A percentile compares a stretch with the other conserved stretches of the same genome.
These are phyloP conservation scores for Zaprionus nigranus DNA, from an alignment of 1,140 invertebrate species.

Conservation along the genomic window DNA sequence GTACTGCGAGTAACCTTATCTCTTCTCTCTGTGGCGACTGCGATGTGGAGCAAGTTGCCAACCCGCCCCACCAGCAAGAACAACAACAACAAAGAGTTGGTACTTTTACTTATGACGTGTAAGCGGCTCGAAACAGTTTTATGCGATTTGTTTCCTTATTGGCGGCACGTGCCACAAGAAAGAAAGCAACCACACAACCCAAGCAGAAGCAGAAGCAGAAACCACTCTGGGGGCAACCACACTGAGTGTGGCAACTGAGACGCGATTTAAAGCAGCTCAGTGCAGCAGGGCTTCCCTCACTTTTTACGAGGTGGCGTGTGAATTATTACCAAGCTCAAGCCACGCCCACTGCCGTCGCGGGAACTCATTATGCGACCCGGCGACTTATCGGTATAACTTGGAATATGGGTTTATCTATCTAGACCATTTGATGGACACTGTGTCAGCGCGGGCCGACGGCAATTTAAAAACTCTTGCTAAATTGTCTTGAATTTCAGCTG, in stretches of 20 bases:
- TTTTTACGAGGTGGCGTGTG: conserved; percentile 15
- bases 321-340: conserved; percentile 12
- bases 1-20: conserved; percentile 47
- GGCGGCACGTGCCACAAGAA: conserved; percentile 43
- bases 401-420: conserved; percentile 47
- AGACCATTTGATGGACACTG: conserved; percentile 45
- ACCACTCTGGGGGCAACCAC: conserved; percentile 16
- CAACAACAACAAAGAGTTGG: conserved; percentile 19
- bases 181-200: conserved; percentile 12
- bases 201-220: not conserved
- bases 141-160: conserved; percentile 56
- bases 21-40: not conserved
- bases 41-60: conserved; percentile 31
- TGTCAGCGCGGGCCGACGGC: conserved; percentile 29
- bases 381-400: conserved; percentile 14
- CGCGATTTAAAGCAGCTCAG: conserved; percentile 38
- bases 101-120: conserved; percentile 56
- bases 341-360: not conserved
- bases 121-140: conserved; percentile 55
- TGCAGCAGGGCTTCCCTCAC: conserved; percentile 24
- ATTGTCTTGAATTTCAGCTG: conserved; percentile 56
- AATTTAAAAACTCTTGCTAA: conserved; percentile 50
- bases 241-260: conserved; percentile 20
- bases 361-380: conserved; percentile 36
- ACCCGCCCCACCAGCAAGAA: not conserved